Evolutionary conservation across 2,888 invertebrate genomes (phyloP), one percentile per base, ranked within the genome.

Genomic region (Lydus trimaculatus): DNA sequence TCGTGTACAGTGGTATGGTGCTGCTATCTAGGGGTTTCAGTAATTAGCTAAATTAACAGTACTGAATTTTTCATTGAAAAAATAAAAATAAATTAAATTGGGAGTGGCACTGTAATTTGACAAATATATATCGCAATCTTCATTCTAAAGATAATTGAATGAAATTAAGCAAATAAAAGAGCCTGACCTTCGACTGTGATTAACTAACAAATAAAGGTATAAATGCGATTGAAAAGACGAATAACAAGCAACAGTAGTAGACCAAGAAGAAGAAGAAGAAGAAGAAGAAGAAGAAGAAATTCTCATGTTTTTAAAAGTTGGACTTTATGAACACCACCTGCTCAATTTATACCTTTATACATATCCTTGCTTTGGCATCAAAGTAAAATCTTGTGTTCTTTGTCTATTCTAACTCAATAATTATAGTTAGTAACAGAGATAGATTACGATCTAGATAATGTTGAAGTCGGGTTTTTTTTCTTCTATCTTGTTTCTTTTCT

Each of bases 281-380:
- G 52, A 31, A 43, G 52, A 48, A 43, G 33, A 62, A 43, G n/a
- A n/a, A n/a, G n/a, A n/a, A 62, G 17, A 13, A 65, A 59, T 65
- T 59, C 65, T 61, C 61, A 15, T 61, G 31, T 36, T 61, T 52
- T 36, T 20, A 20, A 52, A 52, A 52, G 13, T 52, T 52, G 52
- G 13, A 52, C 63, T 63, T 65, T 65, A 58, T 71, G 56, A 71
- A 67, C 71, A 66, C 71, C 71, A 71, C 71, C 71, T 71, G 71
- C 71, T 71, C 67, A 23, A 48, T 48, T 9, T 48, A 20, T 48
- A 48, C 5, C 13, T 39, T 13, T 39, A 39, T n/a, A 39, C 15
- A n/a, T 39, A 43, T 43, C 20, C 20, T 1, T 43, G 43, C 43
- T 52, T 52, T 52, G 23, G 23, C 52, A 52, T 52, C 23, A 17